Percentiles rank a stretch among this genome's conserved stretches.
Conservation (phyloP, 1,140 invertebrate genomes). For the Tetragonula clypearis region DNA sequence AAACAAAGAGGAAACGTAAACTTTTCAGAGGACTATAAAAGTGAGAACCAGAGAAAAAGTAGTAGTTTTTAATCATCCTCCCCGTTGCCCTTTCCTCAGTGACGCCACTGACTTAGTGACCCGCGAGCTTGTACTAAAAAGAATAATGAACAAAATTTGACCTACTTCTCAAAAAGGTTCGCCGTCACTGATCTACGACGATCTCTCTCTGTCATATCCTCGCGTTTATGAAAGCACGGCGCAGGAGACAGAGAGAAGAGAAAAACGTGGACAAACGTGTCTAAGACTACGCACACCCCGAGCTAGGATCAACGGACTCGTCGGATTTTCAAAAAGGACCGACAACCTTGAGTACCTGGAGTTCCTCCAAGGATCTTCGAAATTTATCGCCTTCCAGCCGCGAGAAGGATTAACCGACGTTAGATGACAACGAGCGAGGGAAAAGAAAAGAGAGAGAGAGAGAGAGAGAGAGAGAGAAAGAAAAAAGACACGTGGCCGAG, state of each 20-base stretch:
- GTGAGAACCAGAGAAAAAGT: no score
- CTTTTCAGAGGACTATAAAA: no score
- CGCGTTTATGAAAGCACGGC: not conserved
- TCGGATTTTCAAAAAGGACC: constrained; percentile 33
- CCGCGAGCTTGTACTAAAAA: no score
- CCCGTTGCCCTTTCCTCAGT: no score
- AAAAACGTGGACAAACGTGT: not conserved
- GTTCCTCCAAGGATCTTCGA: constrained; percentile 14
- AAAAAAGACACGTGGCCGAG: constrained; percentile 1
- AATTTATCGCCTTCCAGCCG: constrained; percentile 30
- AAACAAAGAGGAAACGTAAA: no score
- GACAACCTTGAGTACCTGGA: constrained; percentile 5
- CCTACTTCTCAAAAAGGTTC: no score
- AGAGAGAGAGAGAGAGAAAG: no score
- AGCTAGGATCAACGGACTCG: constrained; percentile 9
- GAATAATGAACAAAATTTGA: no score
- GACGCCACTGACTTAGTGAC: no score
- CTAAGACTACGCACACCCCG: not conserved
- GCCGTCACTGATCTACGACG: no score
- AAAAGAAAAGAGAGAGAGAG: not conserved
- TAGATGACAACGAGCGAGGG: constrained; percentile 12
- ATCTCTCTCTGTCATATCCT: not conserved
- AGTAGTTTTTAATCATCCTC: no score
- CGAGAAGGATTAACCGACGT: constrained; percentile 23
- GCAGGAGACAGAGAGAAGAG: not conserved